phyloP scores from a whole-genome alignment of 2,888 invertebrate genomes.

The Pseudeuparius sepicola region DNA sequence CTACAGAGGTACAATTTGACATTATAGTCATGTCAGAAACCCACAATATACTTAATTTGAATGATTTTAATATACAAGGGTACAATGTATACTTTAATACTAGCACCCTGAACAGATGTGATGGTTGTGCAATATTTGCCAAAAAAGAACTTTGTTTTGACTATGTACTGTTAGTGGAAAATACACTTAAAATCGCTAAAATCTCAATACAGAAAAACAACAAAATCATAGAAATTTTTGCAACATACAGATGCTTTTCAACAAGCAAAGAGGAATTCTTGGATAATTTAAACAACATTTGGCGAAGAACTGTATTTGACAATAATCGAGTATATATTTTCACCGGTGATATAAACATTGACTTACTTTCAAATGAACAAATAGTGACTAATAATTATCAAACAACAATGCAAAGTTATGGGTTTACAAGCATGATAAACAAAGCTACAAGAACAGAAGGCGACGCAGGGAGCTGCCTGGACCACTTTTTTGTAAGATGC shows the following conservation, averaged over 20 bases:
- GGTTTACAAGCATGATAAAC: too few relatives aligned
- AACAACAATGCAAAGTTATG: slow-evolving; percentile 12
- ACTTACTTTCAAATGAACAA: too few relatives aligned
- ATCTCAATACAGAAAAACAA: slow-evolving; percentile 8
- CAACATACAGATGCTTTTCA: slow-evolving; percentile 9
- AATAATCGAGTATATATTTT: slow-evolving; percentile 5
- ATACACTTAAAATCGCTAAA: slow-evolving; percentile 11
- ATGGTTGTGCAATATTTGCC: slow-evolving; percentile 12
- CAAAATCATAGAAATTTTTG: slow-evolving; percentile 11
- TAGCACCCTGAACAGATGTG: slow-evolving; percentile 11
- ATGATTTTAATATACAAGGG: too few relatives aligned
- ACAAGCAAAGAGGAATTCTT: too few relatives aligned
- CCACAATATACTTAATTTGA: too few relatives aligned
- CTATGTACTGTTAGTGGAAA: slow-evolving; percentile 5
- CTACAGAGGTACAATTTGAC: slow-evolving; percentile 9
- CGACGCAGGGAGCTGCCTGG: slow-evolving; percentile 9
- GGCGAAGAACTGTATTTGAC: slow-evolving; percentile 1
- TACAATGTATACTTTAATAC: slow-evolving; percentile 11
- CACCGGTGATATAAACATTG: too few relatives aligned
- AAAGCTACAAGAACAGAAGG: slow-evolving; percentile 10
- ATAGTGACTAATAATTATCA: slow-evolving; percentile 11
- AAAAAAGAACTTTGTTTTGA: slow-evolving; percentile 4
- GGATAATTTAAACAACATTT: slow-evolving; percentile 9
- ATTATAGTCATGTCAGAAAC: too few relatives aligned
- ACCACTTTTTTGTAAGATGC: slow-evolving; percentile 15